phyloP scores from a whole-genome alignment of 2,113 vertebrate genomes.

The Grammomys dolichurus region DNA sequence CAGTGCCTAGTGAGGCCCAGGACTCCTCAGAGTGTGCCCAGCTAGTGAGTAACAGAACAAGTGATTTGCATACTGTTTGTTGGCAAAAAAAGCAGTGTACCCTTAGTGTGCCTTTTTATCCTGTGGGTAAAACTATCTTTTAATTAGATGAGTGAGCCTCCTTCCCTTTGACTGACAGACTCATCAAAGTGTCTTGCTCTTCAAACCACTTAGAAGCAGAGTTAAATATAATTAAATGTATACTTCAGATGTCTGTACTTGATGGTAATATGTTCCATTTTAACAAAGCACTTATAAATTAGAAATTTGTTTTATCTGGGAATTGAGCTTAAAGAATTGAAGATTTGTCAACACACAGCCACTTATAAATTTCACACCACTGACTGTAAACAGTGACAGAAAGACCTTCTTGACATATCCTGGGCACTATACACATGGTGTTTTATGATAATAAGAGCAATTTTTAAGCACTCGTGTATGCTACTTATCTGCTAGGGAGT shows the following conservation, averaged over 20 bases:
- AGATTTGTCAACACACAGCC: constrained; percentile 38
- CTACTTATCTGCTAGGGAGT: not conserved
- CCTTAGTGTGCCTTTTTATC: not conserved
- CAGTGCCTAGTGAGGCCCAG: not conserved
- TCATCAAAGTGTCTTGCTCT: constrained; percentile 27
- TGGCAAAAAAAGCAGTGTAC: not conserved
- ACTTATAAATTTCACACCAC: constrained; percentile 18
- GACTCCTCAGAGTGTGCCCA: not conserved
- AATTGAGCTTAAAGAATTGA: constrained; percentile 43
- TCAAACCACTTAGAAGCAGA: constrained; percentile 18
- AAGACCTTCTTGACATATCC: not conserved
- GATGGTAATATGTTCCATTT: not conserved
- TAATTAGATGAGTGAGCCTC: constrained; percentile 58
- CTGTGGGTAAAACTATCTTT: constrained; percentile 51
- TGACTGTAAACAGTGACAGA: not conserved
- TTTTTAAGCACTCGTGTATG: constrained; percentile 9
- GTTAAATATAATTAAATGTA: constrained; percentile 38
- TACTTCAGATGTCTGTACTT: not conserved
- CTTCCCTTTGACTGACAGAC: constrained; percentile 15
- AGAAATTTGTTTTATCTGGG: not conserved
- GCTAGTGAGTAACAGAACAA: not conserved
- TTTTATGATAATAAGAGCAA: constrained; percentile 27
- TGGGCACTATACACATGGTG: not conserved
- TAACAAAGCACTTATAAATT: not conserved
- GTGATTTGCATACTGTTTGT: not conserved